phyloP scores from a whole-genome alignment of 2,888 invertebrate species.

The Acronicta alni region DNA sequence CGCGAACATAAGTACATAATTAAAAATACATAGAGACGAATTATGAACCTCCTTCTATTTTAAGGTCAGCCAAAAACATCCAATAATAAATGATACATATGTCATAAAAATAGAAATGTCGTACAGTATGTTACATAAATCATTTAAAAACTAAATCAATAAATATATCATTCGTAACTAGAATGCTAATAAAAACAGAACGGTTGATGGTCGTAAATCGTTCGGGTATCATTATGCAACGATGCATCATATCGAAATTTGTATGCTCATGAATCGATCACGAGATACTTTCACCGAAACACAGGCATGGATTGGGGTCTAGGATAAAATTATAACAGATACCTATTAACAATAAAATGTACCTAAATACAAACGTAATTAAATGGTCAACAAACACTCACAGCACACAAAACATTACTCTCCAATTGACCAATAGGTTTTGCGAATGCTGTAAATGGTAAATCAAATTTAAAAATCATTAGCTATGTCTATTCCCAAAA shows the following conservation, averaged over 20 bases:
- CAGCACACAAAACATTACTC: too few species aligned
- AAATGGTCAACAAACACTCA: too few species aligned
- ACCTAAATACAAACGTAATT: too few species aligned
- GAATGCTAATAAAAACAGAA: conserved; percentile 28
- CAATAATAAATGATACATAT: too few species aligned
- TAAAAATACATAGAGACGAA: too few species aligned
- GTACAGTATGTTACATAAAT: conserved; percentile 10
- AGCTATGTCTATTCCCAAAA: too few species aligned
- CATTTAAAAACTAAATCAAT: conserved; percentile 12
- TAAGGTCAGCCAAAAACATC: too few species aligned
- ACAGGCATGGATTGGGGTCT: conserved; percentile 46
- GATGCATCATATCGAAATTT: conserved; percentile 65
- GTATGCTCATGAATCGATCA: conserved; percentile 74
- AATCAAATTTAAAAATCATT: too few species aligned
- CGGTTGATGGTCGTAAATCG: conserved; percentile 48
- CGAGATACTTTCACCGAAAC: conserved; percentile 76
- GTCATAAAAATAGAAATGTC: conserved; percentile 8
- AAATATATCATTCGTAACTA: conserved; percentile 7
- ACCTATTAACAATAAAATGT: neutral
- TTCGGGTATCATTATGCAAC: conserved; percentile 75
- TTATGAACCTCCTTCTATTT: too few species aligned
- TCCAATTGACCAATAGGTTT: too few species aligned
- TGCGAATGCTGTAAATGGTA: too few species aligned
- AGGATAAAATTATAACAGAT: neutral
- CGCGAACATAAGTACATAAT: too few species aligned